phyloP scores from a whole-genome alignment of 2,113 vertebrate genomes.

The Alligator sinensis region DNA sequence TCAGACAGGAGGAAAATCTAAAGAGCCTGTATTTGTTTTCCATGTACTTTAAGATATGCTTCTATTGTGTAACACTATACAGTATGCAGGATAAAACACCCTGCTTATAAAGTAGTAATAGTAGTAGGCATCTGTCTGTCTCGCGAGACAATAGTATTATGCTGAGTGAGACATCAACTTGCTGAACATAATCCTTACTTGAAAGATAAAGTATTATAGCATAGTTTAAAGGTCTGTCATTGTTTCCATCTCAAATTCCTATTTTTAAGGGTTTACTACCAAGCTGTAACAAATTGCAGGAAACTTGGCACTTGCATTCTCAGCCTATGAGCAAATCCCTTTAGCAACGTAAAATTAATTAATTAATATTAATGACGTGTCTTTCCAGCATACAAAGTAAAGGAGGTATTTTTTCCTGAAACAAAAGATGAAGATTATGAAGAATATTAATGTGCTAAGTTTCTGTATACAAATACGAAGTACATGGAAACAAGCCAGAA shows the following conservation, averaged over 20 bases:
- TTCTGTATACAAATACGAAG: neutral
- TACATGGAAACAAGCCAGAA: neutral
- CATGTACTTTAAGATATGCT: slow-evolving; percentile 64
- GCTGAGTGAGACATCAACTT: too few relatives aligned
- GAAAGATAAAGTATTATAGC: slow-evolving; percentile 40
- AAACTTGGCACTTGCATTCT: slow-evolving; percentile 76
- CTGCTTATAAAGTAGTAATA: slow-evolving; percentile 34
- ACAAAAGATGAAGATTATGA: slow-evolving; percentile 48
- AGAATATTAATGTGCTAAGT: slow-evolving; percentile 26
- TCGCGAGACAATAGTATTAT: too few relatives aligned
- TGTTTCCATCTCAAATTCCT: slow-evolving; percentile 80
- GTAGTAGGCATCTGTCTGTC: too few relatives aligned
- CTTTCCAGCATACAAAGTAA: slow-evolving; percentile 62
- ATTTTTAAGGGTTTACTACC: slow-evolving; percentile 77
- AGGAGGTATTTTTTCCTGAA: slow-evolving; percentile 53
- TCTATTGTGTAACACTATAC: slow-evolving; percentile 73
- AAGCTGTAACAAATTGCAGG: slow-evolving; percentile 78
- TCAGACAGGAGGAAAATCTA: slow-evolving; percentile 57
- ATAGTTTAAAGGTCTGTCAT: slow-evolving; percentile 75
- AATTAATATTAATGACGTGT: slow-evolving; percentile 78
- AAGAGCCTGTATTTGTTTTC: slow-evolving; percentile 71
- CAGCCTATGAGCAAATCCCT: slow-evolving; percentile 73
- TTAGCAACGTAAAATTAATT: slow-evolving; percentile 72
- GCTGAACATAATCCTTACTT: too few relatives aligned
- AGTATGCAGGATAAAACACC: slow-evolving; percentile 70